These are phyloP conservation scores for Ephialtes manifestator DNA, from an alignment of 2,888 invertebrate species.

Conservation along the genomic window DNA sequence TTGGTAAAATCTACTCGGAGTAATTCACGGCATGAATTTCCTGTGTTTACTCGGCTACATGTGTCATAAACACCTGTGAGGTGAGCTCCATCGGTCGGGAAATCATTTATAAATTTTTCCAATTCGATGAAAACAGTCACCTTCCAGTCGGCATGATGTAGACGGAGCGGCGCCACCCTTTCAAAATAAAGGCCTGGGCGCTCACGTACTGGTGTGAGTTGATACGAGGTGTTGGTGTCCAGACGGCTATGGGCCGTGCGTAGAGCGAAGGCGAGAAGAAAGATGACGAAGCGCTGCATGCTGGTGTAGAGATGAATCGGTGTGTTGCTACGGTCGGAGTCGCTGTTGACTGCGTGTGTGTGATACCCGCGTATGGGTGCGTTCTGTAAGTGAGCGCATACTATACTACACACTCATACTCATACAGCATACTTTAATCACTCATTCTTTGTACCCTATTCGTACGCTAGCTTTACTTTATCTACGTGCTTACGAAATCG, in stretches of 20 bases:
- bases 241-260: not conserved
- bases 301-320: too few species aligned
- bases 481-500: slow-evolving; percentile 28
- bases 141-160: slow-evolving; percentile 31
- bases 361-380: not conserved
- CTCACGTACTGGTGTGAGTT: not conserved
- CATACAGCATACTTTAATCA: not conserved
- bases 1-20: not conserved
- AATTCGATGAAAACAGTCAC: slow-evolving; percentile 19
- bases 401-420: slow-evolving; percentile 2
- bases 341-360: not conserved
- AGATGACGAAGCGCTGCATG: too few species aligned
- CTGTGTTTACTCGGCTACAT: not conserved
- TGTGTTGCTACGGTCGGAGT: not conserved
- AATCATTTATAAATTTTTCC: not conserved
- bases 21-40: not conserved
- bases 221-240: not conserved
- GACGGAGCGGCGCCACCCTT: not conserved
- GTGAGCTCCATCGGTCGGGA: not conserved
- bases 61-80: not conserved
- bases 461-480: slow-evolving; percentile 15
- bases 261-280: too few species aligned
- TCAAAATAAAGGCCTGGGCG: slow-evolving; percentile 4
- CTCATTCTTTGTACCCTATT: not conserved
- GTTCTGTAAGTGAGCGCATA: too few species aligned